A percentile compares a stretch with the other conserved stretches of the same genome.
Conservation (phyloP, 2,888 invertebrate genomes). For the Deladenus siricidicola region DNA sequence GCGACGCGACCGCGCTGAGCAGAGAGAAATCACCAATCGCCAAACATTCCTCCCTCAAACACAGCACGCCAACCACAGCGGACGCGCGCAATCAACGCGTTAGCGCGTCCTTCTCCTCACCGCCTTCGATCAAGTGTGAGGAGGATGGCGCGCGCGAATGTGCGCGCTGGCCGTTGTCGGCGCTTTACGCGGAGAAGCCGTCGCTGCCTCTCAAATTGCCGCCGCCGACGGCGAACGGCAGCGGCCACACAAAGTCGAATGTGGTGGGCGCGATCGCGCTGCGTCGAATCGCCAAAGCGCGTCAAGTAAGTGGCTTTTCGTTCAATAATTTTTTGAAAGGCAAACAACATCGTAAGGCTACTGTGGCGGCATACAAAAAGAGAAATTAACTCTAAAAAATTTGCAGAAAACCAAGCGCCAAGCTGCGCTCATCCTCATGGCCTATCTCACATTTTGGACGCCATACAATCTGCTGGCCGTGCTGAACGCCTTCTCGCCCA, state of each 20-base stretch:
- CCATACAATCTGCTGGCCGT: conserved; percentile 45
- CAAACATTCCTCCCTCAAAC: neutral
- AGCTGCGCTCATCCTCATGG: conserved; percentile 22
- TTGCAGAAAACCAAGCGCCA: conserved; percentile 32
- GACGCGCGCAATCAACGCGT: neutral
- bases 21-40: no score
- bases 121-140: neutral
- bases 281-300: conserved; percentile 37
- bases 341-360: neutral
- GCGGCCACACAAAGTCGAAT: neutral
- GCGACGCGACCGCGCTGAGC: no score
- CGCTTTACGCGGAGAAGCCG: neutral
- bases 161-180: neutral
- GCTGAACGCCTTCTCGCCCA: conserved; percentile 32
- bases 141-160: neutral
- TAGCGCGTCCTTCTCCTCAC: neutral
- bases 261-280: conserved; percentile 37
- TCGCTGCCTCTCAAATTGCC: neutral
- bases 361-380: neutral
- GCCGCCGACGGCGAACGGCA: neutral
- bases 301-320: conserved; percentile 27
- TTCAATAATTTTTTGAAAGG: no score
- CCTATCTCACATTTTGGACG: conserved; percentile 46
- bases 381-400: conserved; percentile 14
- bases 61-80: neutral